These are phyloP conservation scores for Gymnoscopelus microlampas DNA, from an alignment of 2,797 vertebrate genomes.

Conservation along the genomic window DNA sequence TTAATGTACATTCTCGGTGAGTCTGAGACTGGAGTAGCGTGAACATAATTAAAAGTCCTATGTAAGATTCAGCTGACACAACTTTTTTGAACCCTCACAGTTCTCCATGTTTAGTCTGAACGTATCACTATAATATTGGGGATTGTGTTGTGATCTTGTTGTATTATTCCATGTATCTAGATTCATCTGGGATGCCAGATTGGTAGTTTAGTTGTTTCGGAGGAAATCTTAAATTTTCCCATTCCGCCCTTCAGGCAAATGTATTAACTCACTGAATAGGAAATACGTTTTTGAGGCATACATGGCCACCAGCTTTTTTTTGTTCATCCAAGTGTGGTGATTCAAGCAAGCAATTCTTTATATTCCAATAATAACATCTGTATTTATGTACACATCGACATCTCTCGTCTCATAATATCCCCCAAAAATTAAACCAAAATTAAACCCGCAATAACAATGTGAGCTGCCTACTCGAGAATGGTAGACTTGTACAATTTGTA, in stretches of 20 bases:
- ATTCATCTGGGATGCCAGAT: constrained; percentile 13
- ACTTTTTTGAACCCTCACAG: constrained; percentile 13
- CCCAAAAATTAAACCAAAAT: constrained; percentile 39
- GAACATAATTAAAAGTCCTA: not conserved
- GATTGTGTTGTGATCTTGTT: not conserved
- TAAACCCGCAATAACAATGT: constrained; percentile 28
- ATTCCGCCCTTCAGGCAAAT: not conserved
- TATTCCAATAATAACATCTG: constrained; percentile 70
- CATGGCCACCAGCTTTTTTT: constrained; percentile 4
- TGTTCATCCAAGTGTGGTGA: constrained; percentile 14
- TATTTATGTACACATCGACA: constrained; percentile 72
- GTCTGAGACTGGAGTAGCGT: constrained; percentile 1
- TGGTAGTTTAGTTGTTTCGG: constrained; percentile 6
- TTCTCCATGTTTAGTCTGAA: constrained; percentile 1
- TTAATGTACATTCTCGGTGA: constrained; percentile 39
- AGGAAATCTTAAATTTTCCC: not conserved
- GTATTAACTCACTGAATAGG: constrained; percentile 14
- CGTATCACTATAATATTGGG: constrained; percentile 1
- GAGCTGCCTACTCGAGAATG: constrained; percentile 54
- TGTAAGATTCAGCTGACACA: constrained; percentile 4
- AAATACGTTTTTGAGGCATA: constrained; percentile 23
- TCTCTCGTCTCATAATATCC: constrained; percentile 29
- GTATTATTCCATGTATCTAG: not conserved
- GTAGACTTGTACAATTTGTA: constrained; percentile 56
- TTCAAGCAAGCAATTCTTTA: constrained; percentile 65